These are phyloP conservation scores for Drosophila sucinea DNA, from an alignment of 1,140 invertebrate genomes.

Conservation along the genomic window DNA sequence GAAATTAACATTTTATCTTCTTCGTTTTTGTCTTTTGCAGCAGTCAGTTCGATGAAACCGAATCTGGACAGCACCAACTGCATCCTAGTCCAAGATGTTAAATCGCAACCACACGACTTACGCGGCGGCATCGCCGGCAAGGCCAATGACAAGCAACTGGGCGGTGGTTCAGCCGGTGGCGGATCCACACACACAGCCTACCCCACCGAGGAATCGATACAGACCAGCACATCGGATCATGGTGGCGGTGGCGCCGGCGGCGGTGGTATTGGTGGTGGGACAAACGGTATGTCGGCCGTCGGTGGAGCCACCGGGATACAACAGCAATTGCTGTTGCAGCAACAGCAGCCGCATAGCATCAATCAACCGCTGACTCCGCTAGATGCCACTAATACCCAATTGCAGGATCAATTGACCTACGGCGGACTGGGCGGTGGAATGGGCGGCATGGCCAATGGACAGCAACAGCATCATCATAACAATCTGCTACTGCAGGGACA, in stretches of 20 bases:
- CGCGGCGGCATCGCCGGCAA: slow-evolving; percentile 84
- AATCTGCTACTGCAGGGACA: slow-evolving; percentile 55
- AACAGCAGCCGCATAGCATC: slow-evolving; percentile 76
- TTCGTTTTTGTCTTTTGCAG: slow-evolving; percentile 85
- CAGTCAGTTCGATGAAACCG: slow-evolving; percentile 92
- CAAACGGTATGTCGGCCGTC: neutral
- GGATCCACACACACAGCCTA: slow-evolving; percentile 50
- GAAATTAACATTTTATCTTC: too few species aligned
- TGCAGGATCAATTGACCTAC: slow-evolving; percentile 76
- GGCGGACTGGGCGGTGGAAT: slow-evolving; percentile 27
- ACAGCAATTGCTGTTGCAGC: slow-evolving; percentile 73
- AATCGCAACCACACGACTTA: slow-evolving; percentile 91
- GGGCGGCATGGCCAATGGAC: slow-evolving; percentile 18
- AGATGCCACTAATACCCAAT: slow-evolving; percentile 75
- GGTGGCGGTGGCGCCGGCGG: slow-evolving; percentile 61
- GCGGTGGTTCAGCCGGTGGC: slow-evolving; percentile 65
- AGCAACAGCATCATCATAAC: slow-evolving; percentile 83
- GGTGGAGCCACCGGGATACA: slow-evolving; percentile 63
- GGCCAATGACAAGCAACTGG: slow-evolving; percentile 84
- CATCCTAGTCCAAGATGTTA: slow-evolving; percentile 94
- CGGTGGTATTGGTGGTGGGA: neutral
- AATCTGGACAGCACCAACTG: slow-evolving; percentile 93
- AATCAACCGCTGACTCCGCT: slow-evolving; percentile 73
- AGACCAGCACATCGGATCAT: slow-evolving; percentile 88
- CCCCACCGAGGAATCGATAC: slow-evolving; percentile 86